Conservation (phyloP, 2,797 vertebrate species). For the Neosilurus mollespiculum region DNA sequence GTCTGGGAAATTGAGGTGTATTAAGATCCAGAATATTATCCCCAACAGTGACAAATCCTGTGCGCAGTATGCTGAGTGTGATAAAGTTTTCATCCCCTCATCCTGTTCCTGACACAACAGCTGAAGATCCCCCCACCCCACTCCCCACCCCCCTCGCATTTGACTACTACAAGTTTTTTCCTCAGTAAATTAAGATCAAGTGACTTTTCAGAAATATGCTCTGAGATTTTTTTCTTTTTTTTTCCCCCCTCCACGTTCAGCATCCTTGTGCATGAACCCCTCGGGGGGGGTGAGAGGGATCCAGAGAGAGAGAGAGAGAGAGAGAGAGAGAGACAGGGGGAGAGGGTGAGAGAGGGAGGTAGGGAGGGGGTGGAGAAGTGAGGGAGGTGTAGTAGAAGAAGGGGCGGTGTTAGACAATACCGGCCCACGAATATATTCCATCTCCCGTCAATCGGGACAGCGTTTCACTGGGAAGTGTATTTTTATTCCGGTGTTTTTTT, state of each 20-base stretch:
- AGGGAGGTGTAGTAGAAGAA: slow-evolving; percentile 56
- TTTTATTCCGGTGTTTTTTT: slow-evolving; percentile 66
- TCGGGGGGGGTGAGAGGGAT: slow-evolving; percentile 44
- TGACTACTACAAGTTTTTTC: not conserved
- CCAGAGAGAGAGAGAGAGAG: slow-evolving; percentile 42
- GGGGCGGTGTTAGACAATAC: slow-evolving; percentile 76
- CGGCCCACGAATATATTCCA: slow-evolving; percentile 75
- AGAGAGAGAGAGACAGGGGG: slow-evolving; percentile 43
- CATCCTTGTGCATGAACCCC: slow-evolving; percentile 17
- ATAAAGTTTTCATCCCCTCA: not conserved
- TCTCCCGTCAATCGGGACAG: slow-evolving; percentile 70
- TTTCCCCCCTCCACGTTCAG: slow-evolving; percentile 31
- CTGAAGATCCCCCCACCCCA: too few species aligned
- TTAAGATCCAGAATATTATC: not conserved
- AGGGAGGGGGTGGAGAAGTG: slow-evolving; percentile 57
- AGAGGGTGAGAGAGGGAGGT: slow-evolving; percentile 49
- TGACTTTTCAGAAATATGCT: not conserved
- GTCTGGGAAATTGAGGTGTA: too few species aligned
- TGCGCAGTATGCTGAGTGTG: not conserved
- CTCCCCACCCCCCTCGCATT: too few species aligned
- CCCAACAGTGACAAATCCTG: too few species aligned
- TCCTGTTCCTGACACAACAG: not conserved
- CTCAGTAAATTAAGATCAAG: not conserved
- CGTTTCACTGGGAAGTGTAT: slow-evolving; percentile 70
- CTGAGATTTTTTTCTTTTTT: not conserved